Evolutionary conservation across 1,140 invertebrate genomes (phyloP).

Genomic region (Drosophila bocqueti): DNA sequence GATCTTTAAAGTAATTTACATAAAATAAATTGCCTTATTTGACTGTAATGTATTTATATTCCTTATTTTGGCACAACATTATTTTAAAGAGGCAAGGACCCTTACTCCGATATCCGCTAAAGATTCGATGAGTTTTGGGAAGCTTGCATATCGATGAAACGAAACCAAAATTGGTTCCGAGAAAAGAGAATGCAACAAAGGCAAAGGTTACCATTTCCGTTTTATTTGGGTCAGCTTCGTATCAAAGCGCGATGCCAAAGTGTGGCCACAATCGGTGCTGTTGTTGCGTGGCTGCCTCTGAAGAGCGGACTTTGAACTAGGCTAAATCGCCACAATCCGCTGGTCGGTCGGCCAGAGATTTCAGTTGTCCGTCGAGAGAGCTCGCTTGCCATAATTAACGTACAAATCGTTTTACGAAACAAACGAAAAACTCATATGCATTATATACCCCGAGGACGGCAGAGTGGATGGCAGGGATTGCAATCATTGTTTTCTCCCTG

Average conservation of each 20-base stretch:
- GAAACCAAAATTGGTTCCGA: neutral
- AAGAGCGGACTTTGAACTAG: constrained; percentile 28
- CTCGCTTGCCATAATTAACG: constrained; percentile 67
- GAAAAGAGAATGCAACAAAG: constrained; percentile 11
- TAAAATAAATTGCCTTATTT: no score
- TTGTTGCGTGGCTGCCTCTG: constrained; percentile 28
- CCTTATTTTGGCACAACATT: neutral
- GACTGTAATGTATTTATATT: no score
- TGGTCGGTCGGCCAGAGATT: constrained; percentile 55
- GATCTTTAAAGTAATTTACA: neutral
- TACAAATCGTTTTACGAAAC: constrained; percentile 58
- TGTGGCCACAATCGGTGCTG: constrained; percentile 39
- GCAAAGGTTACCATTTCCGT: neutral
- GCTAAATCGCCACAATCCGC: constrained; percentile 63
- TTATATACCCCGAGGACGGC: constrained; percentile 7
- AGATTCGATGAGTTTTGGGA: no score
- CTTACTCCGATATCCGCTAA: neutral
- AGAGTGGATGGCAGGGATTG: constrained; percentile 17
- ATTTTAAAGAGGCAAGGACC: neutral
- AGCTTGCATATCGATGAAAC: neutral
- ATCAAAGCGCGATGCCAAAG: constrained; percentile 16
- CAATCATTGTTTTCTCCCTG: constrained; percentile 28
- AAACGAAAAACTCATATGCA: constrained; percentile 39
- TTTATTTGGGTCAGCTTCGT: constrained; percentile 46
- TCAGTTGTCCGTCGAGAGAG: constrained; percentile 29